phyloP scores from a whole-genome alignment of 2,888 invertebrate species.

The Phaedon cochleariae region DNA sequence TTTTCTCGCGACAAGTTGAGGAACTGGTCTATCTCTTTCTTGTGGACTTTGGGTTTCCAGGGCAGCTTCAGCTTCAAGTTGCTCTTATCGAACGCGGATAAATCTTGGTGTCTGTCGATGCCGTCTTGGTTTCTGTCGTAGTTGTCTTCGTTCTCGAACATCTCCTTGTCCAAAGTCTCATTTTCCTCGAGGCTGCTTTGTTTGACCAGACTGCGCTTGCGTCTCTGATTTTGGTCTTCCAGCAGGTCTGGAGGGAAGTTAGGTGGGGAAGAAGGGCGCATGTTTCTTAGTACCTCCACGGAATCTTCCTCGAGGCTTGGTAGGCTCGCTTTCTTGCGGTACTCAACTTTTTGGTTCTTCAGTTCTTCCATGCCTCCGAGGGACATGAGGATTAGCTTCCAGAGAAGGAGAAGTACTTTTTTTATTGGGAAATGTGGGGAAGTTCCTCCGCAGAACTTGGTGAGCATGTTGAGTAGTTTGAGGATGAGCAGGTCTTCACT shows the following conservation, averaged over 20 bases:
- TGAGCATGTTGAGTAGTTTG: constrained; percentile 94
- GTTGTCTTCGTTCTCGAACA: constrained; percentile 65
- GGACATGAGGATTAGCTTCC: constrained; percentile 94
- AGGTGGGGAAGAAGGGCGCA: constrained; percentile 96
- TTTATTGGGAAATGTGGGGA: constrained; percentile 99
- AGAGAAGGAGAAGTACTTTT: constrained; percentile 88
- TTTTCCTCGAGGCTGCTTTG: constrained; percentile 91
- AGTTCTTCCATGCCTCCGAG: constrained; percentile 91
- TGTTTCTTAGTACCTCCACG: constrained; percentile 89
- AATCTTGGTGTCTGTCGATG: constrained; percentile 32
- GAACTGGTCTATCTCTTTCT: constrained; percentile 92
- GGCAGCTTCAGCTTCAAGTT: constrained; percentile 68
- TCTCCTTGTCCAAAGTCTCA: constrained; percentile 72
- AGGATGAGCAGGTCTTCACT: constrained; percentile 88
- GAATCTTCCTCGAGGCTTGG: constrained; percentile 89
- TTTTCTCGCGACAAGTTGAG: constrained; percentile 90
- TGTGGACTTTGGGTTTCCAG: constrained; percentile 95
- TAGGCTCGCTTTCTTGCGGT: constrained; percentile 76
- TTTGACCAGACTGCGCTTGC: constrained; percentile 85
- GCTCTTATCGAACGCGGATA: constrained; percentile 4
- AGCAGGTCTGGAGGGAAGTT: constrained; percentile 89
- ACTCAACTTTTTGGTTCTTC: constrained; percentile 76
- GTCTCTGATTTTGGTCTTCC: constrained; percentile 83
- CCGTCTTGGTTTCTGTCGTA: constrained; percentile 60
- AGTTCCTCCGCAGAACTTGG: constrained; percentile 93